Conservation (phyloP, 1,140 invertebrate species). For the Pseudobourletiella spinata region DNA sequence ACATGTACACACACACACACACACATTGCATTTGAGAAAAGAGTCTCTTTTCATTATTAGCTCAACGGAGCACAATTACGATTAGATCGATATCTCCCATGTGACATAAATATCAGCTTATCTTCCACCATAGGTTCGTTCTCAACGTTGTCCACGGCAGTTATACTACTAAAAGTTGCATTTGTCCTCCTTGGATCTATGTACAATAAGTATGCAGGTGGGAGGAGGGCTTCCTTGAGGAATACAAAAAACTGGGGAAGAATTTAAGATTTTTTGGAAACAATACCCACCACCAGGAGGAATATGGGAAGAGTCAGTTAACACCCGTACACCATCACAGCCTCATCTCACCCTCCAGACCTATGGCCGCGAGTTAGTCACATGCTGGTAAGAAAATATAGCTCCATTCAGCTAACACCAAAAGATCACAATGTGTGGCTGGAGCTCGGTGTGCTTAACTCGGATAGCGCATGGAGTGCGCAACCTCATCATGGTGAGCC, state of each 20-base stretch:
- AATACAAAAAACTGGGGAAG: too few relatives aligned
- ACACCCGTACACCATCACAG: too few relatives aligned
- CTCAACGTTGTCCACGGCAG: background rate
- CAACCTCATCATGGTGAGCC: conserved; percentile 19
- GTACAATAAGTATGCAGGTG: background rate
- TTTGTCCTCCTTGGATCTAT: background rate
- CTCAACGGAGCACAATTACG: background rate
- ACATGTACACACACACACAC: too few relatives aligned
- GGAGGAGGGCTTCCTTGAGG: too few relatives aligned
- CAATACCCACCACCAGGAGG: too few relatives aligned
- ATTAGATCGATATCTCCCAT: conserved; percentile 6
- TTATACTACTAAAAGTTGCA: background rate
- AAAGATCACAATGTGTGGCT: too few relatives aligned
- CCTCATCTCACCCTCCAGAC: too few relatives aligned
- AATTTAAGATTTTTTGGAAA: too few relatives aligned
- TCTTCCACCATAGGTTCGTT: background rate
- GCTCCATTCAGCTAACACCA: background rate
- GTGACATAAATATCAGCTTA: background rate
- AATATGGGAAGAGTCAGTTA: too few relatives aligned
- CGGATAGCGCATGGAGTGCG: too few relatives aligned
- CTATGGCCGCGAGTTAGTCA: too few relatives aligned
- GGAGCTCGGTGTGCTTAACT: conserved; percentile 8
- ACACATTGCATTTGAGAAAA: background rate
- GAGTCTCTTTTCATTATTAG: background rate
- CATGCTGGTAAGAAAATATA: too few relatives aligned